A percentile compares a stretch with the other conserved stretches of the same genome.
Evolutionary conservation across 1,140 invertebrate species (phyloP).

Genomic region (Wiebesia pumilae): DNA sequence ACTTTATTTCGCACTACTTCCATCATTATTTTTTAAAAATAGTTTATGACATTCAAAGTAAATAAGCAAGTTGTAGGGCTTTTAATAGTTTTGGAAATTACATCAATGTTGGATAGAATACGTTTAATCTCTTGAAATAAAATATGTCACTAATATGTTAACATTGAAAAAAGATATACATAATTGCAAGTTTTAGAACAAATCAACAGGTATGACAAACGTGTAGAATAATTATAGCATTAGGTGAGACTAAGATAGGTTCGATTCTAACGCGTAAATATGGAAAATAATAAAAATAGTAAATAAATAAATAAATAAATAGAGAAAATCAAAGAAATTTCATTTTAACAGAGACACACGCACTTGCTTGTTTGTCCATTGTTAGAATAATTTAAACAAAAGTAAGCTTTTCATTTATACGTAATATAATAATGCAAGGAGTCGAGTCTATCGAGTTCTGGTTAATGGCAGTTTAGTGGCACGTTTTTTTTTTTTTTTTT

Average conservation of each 20-base stretch:
- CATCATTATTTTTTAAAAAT: not conserved
- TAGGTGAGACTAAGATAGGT: slow-evolving; percentile 42
- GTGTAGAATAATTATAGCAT: slow-evolving; percentile 33
- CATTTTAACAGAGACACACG: slow-evolving; percentile 17
- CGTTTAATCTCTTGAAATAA: not conserved
- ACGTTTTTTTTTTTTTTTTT: no score
- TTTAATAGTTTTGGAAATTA: not conserved
- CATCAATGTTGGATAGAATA: not conserved
- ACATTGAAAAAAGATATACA: slow-evolving; percentile 21
- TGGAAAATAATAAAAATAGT: slow-evolving; percentile 29
- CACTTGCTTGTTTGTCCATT: slow-evolving; percentile 3
- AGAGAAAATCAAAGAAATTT: not conserved
- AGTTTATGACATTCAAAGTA: not conserved
- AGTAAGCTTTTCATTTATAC: not conserved
- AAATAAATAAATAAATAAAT: slow-evolving; percentile 23
- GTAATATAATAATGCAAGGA: not conserved
- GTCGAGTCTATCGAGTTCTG: not conserved
- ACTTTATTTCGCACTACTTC: not conserved
- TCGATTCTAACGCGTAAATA: slow-evolving; percentile 27
- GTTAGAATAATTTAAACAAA: slow-evolving; percentile 28
- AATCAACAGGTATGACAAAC: slow-evolving; percentile 25
- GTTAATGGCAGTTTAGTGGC: not conserved
- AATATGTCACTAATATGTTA: not conserved
- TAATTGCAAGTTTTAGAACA: slow-evolving; percentile 26
- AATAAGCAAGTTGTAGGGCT: not conserved